Evolutionary conservation across 2,797 vertebrate species (phyloP), one percentile per base, ranked within the genome.

Genomic region (Chelidonichthys spinosus): DNA sequence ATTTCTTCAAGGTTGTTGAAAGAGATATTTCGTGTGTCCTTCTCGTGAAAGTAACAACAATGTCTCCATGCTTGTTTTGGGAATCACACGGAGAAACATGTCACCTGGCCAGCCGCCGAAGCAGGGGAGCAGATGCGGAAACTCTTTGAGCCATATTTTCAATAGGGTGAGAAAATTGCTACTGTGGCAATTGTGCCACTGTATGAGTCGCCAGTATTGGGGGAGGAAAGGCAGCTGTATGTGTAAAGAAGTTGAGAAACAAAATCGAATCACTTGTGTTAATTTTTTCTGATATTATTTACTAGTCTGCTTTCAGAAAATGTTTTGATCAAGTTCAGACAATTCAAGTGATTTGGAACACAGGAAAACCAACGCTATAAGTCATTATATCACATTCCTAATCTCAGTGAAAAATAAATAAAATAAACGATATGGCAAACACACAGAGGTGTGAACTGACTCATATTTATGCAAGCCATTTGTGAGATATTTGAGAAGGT

Each of bases 151-250:
- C 63, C 60, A 69, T 54, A 78, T 66, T 75, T 83, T 87, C 84
- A 85, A 82, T 78, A 78, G 82, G 79, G 70, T 76, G 77, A 81
- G 86, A 85, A 87, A 92, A 92, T 86, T 81, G 85, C 86, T 79
- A 66, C 61, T 66, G 74, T 67, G 42, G 65, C 17, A 35, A 60
- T 61, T 83, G 84, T 77, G 75, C 54, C 6, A 0, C 37, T 43
- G 67, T 71, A 35, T 63, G 70, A 83, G 68, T 44, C 36, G 15
- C 33, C 36, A 40, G 36, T 56, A 62, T 66, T 15, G 5, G 11
- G n/a, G n/a, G 43, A 71, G 11, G 35, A 49, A 72, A 55, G 43
- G 8, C 42, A 10, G 13, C 52, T 72, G 60, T 35, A 46, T 70
- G 15, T 42, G 46, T 53, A 47, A 60, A 60, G 50, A 79, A 17